Evolutionary conservation across 1,140 invertebrate species (phyloP).

Genomic region (Drosophila bocqueti): DNA sequence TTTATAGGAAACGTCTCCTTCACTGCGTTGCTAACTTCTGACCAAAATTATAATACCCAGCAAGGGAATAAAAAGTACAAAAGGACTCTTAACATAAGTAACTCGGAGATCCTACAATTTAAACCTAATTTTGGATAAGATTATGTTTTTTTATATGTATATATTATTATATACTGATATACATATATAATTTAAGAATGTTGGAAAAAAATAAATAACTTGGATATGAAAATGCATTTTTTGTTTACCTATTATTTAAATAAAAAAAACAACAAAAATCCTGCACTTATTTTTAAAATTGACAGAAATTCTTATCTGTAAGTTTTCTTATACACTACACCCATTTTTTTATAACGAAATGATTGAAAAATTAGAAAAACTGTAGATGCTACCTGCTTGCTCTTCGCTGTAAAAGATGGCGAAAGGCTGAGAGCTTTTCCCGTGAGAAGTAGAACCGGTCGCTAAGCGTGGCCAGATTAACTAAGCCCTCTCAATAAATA

Average conservation of each 20-base stretch:
- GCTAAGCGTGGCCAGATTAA: conserved; percentile 14
- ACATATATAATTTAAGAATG: neutral
- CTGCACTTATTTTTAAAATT: too few species aligned
- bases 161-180: too few species aligned
- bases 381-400: neutral
- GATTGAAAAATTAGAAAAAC: neutral
- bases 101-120: neutral
- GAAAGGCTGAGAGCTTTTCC: conserved; percentile 3
- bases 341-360: too few species aligned
- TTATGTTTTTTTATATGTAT: neutral
- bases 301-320: too few species aligned
- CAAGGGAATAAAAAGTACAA: neutral
- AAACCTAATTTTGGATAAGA: neutral
- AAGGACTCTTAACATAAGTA: neutral
- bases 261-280: too few species aligned
- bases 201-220: neutral
- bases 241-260: too few species aligned
- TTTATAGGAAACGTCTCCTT: too few species aligned
- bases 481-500: conserved; percentile 2
- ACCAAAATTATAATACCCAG: too few species aligned
- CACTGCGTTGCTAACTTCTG: too few species aligned
- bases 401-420: conserved; percentile 25
- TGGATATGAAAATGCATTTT: too few species aligned
- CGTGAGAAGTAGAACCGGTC: neutral
- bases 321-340: too few species aligned